These are phyloP conservation scores for Phrynocephalus guinanensis DNA, from an alignment of 2,797 vertebrate genomes.

Conservation along the genomic window DNA sequence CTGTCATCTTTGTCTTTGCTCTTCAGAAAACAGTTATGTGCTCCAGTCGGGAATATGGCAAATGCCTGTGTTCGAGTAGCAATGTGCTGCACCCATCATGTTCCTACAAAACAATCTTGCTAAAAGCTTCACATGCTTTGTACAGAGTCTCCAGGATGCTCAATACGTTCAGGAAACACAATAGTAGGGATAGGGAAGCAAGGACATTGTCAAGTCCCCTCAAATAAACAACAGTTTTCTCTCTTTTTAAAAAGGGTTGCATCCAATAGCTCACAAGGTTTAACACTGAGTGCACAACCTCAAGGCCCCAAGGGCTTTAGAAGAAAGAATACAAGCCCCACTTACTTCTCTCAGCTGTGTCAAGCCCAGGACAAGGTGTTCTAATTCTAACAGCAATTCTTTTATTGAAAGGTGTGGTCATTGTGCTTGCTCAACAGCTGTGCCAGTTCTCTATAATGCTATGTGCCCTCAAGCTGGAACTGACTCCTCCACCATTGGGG, in stretches of 20 bases:
- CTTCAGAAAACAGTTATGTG: not conserved
- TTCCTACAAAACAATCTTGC: not conserved
- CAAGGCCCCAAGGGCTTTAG: not conserved
- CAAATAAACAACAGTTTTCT: not conserved
- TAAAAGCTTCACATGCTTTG: constrained; percentile 14
- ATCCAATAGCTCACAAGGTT: constrained; percentile 27
- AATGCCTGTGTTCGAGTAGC: not conserved
- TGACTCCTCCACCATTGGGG: no score
- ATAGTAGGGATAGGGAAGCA: constrained; percentile 45
- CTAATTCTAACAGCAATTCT: not conserved
- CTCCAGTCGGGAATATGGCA: not conserved
- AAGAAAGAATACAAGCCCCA: not conserved
- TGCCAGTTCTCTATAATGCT: not conserved
- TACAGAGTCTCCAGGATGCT: constrained; percentile 18
- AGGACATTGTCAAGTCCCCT: not conserved
- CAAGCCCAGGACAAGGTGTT: constrained; percentile 1
- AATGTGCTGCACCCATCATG: not conserved
- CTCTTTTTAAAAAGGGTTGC: not conserved
- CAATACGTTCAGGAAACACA: constrained; percentile 26
- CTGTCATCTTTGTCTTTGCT: constrained; percentile 12
- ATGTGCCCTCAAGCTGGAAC: no score
- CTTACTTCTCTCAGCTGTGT: not conserved
- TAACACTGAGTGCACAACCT: not conserved
- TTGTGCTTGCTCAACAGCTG: not conserved
- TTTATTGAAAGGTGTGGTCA: constrained; percentile 13